These are phyloP conservation scores for Zelleria hepariella DNA, from an alignment of 2,888 invertebrate species.

Conservation along the genomic window DNA sequence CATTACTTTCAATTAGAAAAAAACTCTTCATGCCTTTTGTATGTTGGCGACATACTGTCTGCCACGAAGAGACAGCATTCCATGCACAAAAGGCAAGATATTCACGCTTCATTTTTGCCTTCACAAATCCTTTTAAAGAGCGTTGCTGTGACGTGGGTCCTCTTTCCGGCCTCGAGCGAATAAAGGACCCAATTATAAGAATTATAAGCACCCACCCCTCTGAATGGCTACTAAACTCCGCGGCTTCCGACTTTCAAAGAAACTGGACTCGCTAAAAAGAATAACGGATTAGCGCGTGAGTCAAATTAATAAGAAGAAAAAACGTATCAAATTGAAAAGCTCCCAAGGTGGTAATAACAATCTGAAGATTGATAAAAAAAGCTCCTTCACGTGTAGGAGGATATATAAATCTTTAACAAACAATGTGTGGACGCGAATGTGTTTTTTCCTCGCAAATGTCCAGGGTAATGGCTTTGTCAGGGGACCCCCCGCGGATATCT, in stretches of 20 bases:
- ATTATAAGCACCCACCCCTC: slow-evolving; percentile 37
- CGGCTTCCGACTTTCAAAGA: slow-evolving; percentile 65
- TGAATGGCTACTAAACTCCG: slow-evolving; percentile 37
- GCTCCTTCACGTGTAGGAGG: slow-evolving; percentile 11
- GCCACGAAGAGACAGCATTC: slow-evolving; percentile 23
- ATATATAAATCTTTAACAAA: slow-evolving; percentile 19
- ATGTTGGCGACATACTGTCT: slow-evolving; percentile 57
- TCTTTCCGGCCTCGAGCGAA: slow-evolving; percentile 53
- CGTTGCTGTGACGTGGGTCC: slow-evolving; percentile 53
- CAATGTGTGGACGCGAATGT: slow-evolving; percentile 24
- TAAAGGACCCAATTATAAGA: slow-evolving; percentile 64
- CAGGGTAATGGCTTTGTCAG: slow-evolving; percentile 43
- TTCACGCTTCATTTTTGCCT: slow-evolving; percentile 46
- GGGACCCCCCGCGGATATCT: slow-evolving; percentile 51
- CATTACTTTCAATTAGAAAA: not conserved
- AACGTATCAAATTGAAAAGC: slow-evolving; percentile 5
- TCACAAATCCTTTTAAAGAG: slow-evolving; percentile 59
- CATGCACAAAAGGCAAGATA: slow-evolving; percentile 22
- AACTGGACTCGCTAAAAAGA: slow-evolving; percentile 31
- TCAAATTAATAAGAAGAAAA: slow-evolving; percentile 24
- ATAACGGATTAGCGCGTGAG: slow-evolving; percentile 52
- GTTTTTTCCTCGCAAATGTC: slow-evolving; percentile 31
- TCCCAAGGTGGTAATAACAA: not conserved
- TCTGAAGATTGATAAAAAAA: slow-evolving; percentile 13
- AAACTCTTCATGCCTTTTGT: not conserved